phyloP scores from a whole-genome alignment of 2,113 vertebrate species.

The Meles meles region DNA sequence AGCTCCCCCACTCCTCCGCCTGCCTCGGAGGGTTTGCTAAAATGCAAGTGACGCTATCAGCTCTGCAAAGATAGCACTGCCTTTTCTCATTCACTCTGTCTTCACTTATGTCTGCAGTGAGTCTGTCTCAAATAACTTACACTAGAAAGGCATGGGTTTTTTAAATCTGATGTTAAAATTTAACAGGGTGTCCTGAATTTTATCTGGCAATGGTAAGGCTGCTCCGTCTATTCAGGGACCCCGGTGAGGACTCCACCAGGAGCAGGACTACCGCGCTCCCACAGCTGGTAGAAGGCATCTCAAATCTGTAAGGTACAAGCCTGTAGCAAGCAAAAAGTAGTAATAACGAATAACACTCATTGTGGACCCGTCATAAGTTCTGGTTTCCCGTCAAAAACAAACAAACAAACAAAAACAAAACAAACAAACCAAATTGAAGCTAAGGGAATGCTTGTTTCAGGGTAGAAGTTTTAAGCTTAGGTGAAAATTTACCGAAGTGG shows the following conservation, averaged over 20 bases:
- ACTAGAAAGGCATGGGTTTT: neutral
- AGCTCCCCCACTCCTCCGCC: neutral
- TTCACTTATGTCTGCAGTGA: neutral
- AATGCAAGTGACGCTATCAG: neutral
- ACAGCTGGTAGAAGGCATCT: neutral
- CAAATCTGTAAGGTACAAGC: neutral
- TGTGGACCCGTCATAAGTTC: neutral
- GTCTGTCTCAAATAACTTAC: neutral
- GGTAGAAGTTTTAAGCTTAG: neutral
- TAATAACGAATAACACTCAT: neutral
- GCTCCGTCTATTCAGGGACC: neutral
- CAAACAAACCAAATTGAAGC: neutral
- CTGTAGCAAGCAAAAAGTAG: neutral
- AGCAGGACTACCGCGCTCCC: neutral
- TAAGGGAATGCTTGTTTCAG: neutral
- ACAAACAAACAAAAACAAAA: too few relatives aligned
- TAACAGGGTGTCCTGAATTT: neutral
- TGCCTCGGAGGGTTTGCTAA: neutral
- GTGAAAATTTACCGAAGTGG: neutral
- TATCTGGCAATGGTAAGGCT: neutral
- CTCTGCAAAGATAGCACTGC: neutral
- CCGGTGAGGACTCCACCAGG: too few relatives aligned
- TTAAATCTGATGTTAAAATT: neutral
- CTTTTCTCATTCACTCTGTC: neutral
- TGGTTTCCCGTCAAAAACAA: neutral